Conservation (phyloP, 2,888 invertebrate species). For the Heliconius ismenius region DNA sequence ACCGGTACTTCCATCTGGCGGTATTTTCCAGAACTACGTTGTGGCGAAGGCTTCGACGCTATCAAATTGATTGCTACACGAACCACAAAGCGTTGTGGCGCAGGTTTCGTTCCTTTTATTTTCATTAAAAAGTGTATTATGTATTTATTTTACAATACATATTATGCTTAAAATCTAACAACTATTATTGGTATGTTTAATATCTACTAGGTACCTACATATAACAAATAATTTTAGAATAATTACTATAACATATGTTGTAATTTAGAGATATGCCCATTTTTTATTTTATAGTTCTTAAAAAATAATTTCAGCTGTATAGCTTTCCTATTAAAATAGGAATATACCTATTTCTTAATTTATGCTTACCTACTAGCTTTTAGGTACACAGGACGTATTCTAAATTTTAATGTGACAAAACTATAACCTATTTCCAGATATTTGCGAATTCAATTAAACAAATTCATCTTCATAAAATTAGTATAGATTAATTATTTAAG, state of each 20-base stretch:
- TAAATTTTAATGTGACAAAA: too few relatives aligned
- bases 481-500: too few relatives aligned
- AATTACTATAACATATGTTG: background rate
- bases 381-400: too few relatives aligned
- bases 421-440: too few relatives aligned
- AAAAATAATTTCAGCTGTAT: background rate
- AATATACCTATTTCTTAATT: too few relatives aligned
- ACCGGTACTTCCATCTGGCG: conserved; percentile 59
- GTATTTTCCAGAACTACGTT: conserved; percentile 55
- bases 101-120: conserved; percentile 15
- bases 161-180: too few relatives aligned
- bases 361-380: too few relatives aligned
- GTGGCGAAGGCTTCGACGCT: conserved; percentile 68
- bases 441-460: too few relatives aligned
- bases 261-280: background rate
- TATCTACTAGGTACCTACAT: too few relatives aligned
- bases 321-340: too few relatives aligned
- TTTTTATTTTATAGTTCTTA: background rate
- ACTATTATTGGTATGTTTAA: background rate
- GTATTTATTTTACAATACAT: background rate
- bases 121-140: background rate
- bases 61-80: conserved; percentile 55
- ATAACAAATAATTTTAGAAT: too few relatives aligned
- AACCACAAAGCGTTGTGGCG: conserved; percentile 49
- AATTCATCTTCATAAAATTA: too few relatives aligned